Evolutionary conservation across 2,113 vertebrate species (phyloP).

Genomic region (Gobiocypris rarus): DNA sequence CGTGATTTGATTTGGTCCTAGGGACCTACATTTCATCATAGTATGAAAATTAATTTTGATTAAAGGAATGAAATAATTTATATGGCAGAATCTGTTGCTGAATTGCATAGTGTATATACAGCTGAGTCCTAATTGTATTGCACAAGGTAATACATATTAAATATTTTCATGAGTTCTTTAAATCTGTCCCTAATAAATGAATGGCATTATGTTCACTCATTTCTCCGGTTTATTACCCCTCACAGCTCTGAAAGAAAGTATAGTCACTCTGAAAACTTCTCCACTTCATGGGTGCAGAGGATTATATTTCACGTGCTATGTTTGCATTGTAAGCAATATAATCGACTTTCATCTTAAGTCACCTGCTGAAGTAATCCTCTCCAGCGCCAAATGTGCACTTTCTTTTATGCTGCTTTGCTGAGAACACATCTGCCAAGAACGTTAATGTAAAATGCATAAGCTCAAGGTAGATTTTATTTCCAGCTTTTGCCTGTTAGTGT

Average conservation of each 20-base stretch:
- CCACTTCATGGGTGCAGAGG: neutral
- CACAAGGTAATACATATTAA: neutral
- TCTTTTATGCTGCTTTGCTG: neutral
- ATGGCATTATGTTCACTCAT: neutral
- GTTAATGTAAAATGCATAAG: constrained; percentile 14
- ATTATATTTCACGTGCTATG: constrained; percentile 31
- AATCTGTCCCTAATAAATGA: constrained; percentile 3
- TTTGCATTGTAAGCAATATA: constrained; percentile 19
- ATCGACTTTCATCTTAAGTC: constrained; percentile 18
- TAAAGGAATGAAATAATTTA: neutral
- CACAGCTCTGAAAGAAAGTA: constrained; percentile 17
- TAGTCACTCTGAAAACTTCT: neutral
- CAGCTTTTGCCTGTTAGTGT: constrained; percentile 3
- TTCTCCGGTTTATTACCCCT: neutral
- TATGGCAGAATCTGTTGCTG: neutral
- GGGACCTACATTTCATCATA: neutral
- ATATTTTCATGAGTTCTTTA: neutral
- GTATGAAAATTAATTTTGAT: neutral
- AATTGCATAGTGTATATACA: neutral
- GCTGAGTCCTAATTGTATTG: neutral
- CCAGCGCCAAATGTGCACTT: neutral
- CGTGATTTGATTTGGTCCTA: neutral
- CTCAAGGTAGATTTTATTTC: constrained; percentile 16
- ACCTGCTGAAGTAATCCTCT: constrained; percentile 25
- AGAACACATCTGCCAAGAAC: constrained; percentile 13